A percentile compares a stretch with the other conserved stretches of the same genome.
Evolutionary conservation across 2,113 vertebrate genomes (phyloP).

Genomic region (Bucco capensis): DNA sequence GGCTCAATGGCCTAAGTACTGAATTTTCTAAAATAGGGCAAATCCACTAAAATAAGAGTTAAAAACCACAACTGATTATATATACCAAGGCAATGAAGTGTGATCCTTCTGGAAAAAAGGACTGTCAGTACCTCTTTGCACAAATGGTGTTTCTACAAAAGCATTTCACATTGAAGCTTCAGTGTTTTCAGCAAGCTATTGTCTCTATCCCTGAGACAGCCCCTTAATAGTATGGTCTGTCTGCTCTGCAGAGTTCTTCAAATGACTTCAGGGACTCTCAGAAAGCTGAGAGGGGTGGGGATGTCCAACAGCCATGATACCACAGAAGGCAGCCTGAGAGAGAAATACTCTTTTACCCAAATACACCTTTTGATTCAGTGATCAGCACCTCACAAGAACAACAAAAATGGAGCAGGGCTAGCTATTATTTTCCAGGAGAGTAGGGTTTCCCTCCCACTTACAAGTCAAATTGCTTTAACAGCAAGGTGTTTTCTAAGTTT

Average conservation of each 20-base stretch:
- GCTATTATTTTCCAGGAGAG: conserved; percentile 60
- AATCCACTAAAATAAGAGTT: conserved; percentile 33
- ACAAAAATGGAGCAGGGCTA: conserved; percentile 42
- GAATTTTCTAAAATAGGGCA: conserved; percentile 49
- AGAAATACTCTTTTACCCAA: conserved; percentile 75
- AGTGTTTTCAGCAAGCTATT: conserved; percentile 56
- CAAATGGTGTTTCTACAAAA: conserved; percentile 57
- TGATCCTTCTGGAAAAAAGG: conserved; percentile 47
- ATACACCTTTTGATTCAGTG: conserved; percentile 63
- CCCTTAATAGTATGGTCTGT: conserved; percentile 52
- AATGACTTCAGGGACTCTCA: conserved; percentile 59
- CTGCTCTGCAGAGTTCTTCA: conserved; percentile 63
- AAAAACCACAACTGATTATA: conserved; percentile 44
- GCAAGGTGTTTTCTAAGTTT: conserved; percentile 40
- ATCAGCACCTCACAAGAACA: conserved; percentile 67
- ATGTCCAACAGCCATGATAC: conserved; percentile 52
- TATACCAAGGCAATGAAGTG: conserved; percentile 68
- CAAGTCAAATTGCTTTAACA: conserved; percentile 48
- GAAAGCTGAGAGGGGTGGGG: conserved; percentile 66
- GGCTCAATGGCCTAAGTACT: conserved; percentile 60
- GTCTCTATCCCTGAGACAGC: conserved; percentile 69
- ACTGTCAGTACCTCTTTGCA: conserved; percentile 53
- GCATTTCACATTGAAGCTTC: conserved; percentile 59
- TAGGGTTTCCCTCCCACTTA: conserved; percentile 32
- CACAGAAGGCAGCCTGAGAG: conserved; percentile 63